Evolutionary conservation across 2,888 invertebrate genomes (phyloP).

Genomic region (Dioctria rufipes): DNA sequence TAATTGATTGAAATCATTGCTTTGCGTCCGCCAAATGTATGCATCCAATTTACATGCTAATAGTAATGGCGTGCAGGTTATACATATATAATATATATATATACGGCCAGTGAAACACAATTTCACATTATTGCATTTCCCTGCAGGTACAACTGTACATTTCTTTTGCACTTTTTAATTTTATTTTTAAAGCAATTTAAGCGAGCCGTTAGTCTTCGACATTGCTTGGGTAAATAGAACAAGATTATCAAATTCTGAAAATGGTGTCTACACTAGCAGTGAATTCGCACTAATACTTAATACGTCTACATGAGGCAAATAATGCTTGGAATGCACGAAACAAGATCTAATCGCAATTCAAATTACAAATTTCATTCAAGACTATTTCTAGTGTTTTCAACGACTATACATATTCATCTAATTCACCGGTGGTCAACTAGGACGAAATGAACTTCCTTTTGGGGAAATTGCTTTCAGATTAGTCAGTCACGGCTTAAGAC

Average conservation of each 20-base stretch:
- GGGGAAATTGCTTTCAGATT: conserved; percentile 48
- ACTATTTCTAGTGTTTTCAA: conserved; percentile 6
- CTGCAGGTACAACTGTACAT: conserved; percentile 21
- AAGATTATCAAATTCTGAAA: conserved; percentile 29
- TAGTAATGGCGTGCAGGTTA: conserved; percentile 35
- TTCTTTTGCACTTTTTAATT: conserved; percentile 9
- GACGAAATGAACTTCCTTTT: conserved; percentile 29
- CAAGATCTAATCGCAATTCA: conserved; percentile 41
- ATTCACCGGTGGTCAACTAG: conserved; percentile 14
- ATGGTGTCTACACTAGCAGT: conserved; percentile 1
- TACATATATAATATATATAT: no score
- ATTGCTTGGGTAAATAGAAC: neutral
- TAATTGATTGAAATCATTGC: conserved; percentile 36
- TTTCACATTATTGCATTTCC: conserved; percentile 37
- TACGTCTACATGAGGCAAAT: conserved; percentile 27
- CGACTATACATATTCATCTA: neutral
- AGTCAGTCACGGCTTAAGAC: conserved; percentile 32
- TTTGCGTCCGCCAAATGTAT: conserved; percentile 28
- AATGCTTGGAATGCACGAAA: conserved; percentile 30
- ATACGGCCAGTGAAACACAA: conserved; percentile 18
- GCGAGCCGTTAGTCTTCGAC: neutral
- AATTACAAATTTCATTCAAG: conserved; percentile 34
- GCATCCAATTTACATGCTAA: conserved; percentile 48
- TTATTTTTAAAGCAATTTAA: neutral
- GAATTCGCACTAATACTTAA: conserved; percentile 6